These are phyloP conservation scores for Amaurobius ferox DNA, from an alignment of 2,888 invertebrate species.

Conservation along the genomic window DNA sequence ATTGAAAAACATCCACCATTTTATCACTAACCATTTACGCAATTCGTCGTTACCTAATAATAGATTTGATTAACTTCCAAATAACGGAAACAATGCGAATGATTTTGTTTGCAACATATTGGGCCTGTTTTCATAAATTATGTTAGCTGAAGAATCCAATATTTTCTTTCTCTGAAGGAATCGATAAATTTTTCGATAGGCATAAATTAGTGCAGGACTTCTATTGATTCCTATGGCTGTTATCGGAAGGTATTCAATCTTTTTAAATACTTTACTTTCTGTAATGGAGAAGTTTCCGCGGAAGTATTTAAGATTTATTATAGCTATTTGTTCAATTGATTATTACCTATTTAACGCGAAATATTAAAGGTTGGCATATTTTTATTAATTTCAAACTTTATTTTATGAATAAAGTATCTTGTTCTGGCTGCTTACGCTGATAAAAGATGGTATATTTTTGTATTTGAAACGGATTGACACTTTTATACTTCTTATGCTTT, in stretches of 20 bases:
- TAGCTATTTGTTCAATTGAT: background rate
- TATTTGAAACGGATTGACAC: too few relatives aligned
- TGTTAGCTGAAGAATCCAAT: background rate
- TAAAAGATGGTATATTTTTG: too few relatives aligned
- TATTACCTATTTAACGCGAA: too few relatives aligned
- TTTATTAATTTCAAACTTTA: too few relatives aligned
- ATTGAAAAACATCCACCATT: too few relatives aligned
- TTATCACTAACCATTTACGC: too few relatives aligned
- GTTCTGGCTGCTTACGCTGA: too few relatives aligned
- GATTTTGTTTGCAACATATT: constrained; percentile 12
- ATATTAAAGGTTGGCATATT: too few relatives aligned
- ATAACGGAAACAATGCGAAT: background rate
- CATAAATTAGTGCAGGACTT: background rate
- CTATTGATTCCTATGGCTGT: background rate
- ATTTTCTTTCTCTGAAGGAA: background rate
- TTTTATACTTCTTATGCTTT: too few relatives aligned
- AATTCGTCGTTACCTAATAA: too few relatives aligned
- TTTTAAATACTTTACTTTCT: background rate
- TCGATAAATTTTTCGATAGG: background rate
- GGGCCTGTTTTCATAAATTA: background rate
- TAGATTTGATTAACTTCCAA: constrained; percentile 1
- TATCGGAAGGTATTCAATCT: background rate
- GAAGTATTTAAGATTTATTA: background rate
- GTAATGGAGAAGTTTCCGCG: background rate
- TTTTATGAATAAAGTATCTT: too few relatives aligned